Percentiles rank a stretch among this genome's conserved stretches.
Evolutionary conservation across 2,113 vertebrate species (phyloP).

Genomic region (Pangasianodon gigas): DNA sequence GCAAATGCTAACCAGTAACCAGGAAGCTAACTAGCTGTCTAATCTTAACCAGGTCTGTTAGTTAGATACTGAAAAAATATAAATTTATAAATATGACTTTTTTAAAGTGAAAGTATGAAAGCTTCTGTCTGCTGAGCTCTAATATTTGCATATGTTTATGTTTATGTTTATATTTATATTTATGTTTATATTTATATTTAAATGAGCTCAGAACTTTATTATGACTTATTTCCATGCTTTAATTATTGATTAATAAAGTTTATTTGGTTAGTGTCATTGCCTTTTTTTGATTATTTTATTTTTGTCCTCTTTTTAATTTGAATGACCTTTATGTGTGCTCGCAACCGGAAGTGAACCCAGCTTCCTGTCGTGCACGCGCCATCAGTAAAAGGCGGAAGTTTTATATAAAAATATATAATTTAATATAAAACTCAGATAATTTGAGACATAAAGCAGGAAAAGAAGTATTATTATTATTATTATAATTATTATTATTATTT

Average conservation of each 20-base stretch:
- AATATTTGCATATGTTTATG: background rate
- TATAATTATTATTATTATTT: no score
- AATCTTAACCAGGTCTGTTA: background rate
- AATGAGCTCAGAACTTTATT: background rate
- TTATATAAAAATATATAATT: no score
- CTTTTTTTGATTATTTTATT: background rate
- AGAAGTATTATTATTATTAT: no score
- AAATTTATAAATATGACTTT: background rate
- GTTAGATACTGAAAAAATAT: background rate
- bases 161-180: background rate
- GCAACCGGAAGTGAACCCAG: background rate
- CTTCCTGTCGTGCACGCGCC: background rate
- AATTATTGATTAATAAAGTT: background rate
- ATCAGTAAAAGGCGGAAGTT: background rate
- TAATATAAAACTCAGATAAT: no score
- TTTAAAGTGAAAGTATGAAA: background rate
- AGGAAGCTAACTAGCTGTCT: background rate
- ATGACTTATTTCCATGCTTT: no score
- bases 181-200: background rate
- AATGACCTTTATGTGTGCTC: background rate
- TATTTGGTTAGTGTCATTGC: background rate
- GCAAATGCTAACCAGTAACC: background rate
- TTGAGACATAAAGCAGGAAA: no score
- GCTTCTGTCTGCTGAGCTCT: background rate
- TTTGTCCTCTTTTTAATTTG: background rate